Base-by-base conservation (phyloP, 2,888 invertebrate genomes). In the Erebia aethiops region DNA sequence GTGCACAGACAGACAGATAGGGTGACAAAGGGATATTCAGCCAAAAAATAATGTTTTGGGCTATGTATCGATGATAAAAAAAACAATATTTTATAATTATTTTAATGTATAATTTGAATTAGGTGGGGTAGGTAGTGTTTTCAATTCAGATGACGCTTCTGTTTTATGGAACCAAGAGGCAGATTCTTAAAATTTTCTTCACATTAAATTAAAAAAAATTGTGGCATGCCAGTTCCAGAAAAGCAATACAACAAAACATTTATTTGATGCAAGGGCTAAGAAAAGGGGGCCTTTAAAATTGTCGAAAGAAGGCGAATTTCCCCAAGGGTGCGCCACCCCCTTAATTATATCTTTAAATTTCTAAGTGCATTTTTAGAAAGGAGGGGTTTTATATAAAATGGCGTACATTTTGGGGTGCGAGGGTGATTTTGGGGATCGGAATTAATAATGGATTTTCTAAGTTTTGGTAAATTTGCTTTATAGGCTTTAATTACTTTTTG, bases 311-410 rank as follows among this genome's bases (percentile, higher is more conserved):
- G 91, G 88, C 87, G 86, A 87, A 86, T 88, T 90, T 89, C 90
- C 90, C 86, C 80, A 79, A 87, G 87, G 91, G 90, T 82, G 86
- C 76, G 76, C 82, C 79, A 82, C 88, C 89, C 89, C 89, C 88
- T 91, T 91, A 92, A 92, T 92, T 92, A 92, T 91, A 92, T 92
- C 90, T 92, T 92, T 91, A 91, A 92, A 92, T 91, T 91, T 89
- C 89, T 88, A 89, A 90, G 88, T 92, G 89, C 90, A 92, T 92
- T 92, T 92, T 92, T 92, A 88, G 62, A 49, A 62, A 49, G 86
- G 79, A 74, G 85, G 80, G 85, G 87, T 87, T 83, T 84, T 79
- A 78, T 81, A 79, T 79, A 76, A 79, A 77, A 78, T 74, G 75
- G 75, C 74, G 78, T 71, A 69, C 68, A 76, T 70, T 70, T 65